phyloP scores from a whole-genome alignment of 2,797 vertebrate species.

The Apogon hyalosoma region DNA sequence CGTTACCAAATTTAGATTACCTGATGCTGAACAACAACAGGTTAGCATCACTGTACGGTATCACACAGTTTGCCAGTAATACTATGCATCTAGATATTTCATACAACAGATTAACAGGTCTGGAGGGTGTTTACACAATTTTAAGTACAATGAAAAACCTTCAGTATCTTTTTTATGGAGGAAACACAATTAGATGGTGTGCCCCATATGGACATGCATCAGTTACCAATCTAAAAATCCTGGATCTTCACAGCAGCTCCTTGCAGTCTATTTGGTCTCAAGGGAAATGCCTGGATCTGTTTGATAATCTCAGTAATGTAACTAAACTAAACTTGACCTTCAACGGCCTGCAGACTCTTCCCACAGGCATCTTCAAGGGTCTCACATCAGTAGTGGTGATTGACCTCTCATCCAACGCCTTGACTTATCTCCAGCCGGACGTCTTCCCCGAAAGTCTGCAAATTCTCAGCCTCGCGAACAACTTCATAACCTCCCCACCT shows the following conservation, averaged over 20 bases:
- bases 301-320: constrained; percentile 70
- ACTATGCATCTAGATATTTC: constrained; percentile 78
- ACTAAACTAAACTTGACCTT: constrained; percentile 76
- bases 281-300: constrained; percentile 63
- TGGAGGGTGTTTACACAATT: constrained; percentile 80
- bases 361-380: constrained; percentile 82
- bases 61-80: constrained; percentile 36
- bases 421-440: constrained; percentile 78
- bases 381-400: constrained; percentile 81
- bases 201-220: rapidly evolving
- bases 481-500: constrained; percentile 86
- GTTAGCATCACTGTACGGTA: constrained; percentile 30
- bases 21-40: constrained; percentile 85
- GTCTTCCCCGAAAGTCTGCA: constrained; percentile 83
- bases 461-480: constrained; percentile 82
- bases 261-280: constrained; percentile 76
- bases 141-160: constrained; percentile 67
- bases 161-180: constrained; percentile 73
- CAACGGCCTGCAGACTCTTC: constrained; percentile 85
- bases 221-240: constrained; percentile 64
- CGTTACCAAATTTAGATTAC: constrained; percentile 66
- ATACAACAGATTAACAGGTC: constrained; percentile 82
- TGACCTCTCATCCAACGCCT: constrained; percentile 85
- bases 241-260: constrained; percentile 88
- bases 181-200: constrained; percentile 85